Base-by-base conservation (phyloP, 2,888 invertebrate species). In the Eupithecia pulchellata region DNA sequence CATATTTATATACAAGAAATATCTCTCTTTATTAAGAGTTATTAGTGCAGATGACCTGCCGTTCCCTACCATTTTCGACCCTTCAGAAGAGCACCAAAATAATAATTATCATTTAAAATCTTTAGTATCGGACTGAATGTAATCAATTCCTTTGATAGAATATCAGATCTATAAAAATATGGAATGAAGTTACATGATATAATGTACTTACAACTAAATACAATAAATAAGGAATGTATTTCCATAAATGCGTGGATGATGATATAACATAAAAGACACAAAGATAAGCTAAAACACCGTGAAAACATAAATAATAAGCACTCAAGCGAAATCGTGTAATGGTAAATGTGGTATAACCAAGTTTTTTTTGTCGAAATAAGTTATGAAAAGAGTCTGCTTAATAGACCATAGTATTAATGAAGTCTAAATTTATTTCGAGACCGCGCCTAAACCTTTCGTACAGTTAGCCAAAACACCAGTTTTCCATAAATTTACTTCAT, bases 51-150 rank as follows among this genome's bases (percentile, higher is more conserved):
- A 73, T 75, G 70, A 78, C 77, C 73, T 69, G 79, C 86, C 81
- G 84, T 79, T 81, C 78, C 83, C 83, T 83, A 83, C 78, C 76
- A 77, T 71, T 66, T 66, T 65, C 58, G 57, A 68, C 65, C 66
- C 67, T 62, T 68, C 52, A 58, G 55, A 78, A 76, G 82, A 89
- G 89, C 88, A 89, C 88, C 88, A 84, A 81, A 75, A 69, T 84
- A 76, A 77, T 75, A 69, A 73, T 69, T 69, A 29, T 32, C 20
- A 11, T 47, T 39, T 69, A 66, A 52, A 52, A 52, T 20, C 25
- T 63, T 62, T 42, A 36, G 58, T 34, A 71, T 60, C 68, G 64
- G 71, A 74, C 66, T 42, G 52, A 67, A 66, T 65, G 63, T 55
- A 64, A 65, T 77, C 77, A 77, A 77, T 77, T 77, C 77, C 77